Evolutionary conservation across 2,113 vertebrate genomes (phyloP).

Genomic region (Gallinago jamesoni): DNA sequence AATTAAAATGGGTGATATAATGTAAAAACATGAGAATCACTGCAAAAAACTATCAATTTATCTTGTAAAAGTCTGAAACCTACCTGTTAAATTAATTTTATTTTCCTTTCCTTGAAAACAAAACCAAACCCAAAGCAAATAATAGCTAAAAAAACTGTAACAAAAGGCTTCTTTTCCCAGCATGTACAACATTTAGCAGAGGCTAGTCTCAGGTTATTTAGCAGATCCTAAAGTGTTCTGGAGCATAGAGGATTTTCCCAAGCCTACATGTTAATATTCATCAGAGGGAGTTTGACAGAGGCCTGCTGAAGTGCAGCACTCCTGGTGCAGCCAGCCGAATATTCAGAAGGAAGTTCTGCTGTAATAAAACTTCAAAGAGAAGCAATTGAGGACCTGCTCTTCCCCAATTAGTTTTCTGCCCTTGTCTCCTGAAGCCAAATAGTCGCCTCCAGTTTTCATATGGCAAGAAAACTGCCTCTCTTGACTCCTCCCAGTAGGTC

Average conservation of each 20-base stretch:
- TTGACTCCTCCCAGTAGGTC: not conserved
- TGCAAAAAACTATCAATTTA: slow-evolving; percentile 30
- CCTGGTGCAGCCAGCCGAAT: not conserved
- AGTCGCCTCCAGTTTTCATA: not conserved
- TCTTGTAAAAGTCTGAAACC: slow-evolving; percentile 61
- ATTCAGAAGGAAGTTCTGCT: slow-evolving; percentile 26
- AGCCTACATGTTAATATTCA: slow-evolving; percentile 10
- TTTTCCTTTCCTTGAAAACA: slow-evolving; percentile 66
- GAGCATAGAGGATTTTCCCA: not conserved
- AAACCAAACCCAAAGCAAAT: slow-evolving; percentile 54
- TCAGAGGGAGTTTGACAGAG: slow-evolving; percentile 8
- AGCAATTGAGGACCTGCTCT: not conserved
- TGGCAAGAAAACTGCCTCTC: not conserved
- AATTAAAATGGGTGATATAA: slow-evolving; percentile 53
- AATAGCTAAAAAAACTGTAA: slow-evolving; percentile 49
- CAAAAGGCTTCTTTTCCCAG: slow-evolving; percentile 39
- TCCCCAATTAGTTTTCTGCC: not conserved
- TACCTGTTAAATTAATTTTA: slow-evolving; percentile 68
- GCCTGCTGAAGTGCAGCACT: not conserved
- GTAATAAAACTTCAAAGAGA: slow-evolving; percentile 53
- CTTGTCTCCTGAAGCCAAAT: not conserved
- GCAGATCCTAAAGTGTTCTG: slow-evolving; percentile 1
- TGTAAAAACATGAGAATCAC: slow-evolving; percentile 56
- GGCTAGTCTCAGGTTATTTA: not conserved
- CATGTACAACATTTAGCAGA: slow-evolving; percentile 16